These are phyloP conservation scores for Saccopteryx leptura DNA, from an alignment of 2,113 vertebrate species.

Conservation along the genomic window DNA sequence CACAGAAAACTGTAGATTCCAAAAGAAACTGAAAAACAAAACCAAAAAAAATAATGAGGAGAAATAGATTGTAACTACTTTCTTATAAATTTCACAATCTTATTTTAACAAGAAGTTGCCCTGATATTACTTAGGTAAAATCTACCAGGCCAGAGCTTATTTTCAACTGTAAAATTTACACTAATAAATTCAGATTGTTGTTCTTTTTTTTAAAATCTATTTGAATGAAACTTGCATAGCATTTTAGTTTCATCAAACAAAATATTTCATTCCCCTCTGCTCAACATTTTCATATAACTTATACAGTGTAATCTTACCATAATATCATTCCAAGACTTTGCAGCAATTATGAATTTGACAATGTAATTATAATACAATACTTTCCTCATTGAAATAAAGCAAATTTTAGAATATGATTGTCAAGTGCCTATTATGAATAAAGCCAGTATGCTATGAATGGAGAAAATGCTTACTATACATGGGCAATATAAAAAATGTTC, in stretches of 20 bases:
- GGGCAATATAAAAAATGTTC: not conserved
- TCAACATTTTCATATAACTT: not conserved
- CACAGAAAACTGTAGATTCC: not conserved
- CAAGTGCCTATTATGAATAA: not conserved
- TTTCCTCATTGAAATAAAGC: not conserved
- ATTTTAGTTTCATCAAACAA: slow-evolving; percentile 21
- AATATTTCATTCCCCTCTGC: not conserved
- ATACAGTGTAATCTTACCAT: not conserved
- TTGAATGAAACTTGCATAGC: not conserved
- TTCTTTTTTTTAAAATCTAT: not conserved
- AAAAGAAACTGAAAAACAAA: not conserved
- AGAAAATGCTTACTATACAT: not conserved
- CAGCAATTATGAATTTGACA: not conserved
- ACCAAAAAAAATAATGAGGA: not conserved
- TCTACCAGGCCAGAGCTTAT: not conserved
- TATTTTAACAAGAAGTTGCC: not conserved
- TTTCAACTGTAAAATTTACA: not conserved
- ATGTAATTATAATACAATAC: not conserved
- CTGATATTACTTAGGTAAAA: not conserved
- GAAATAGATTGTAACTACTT: not conserved
- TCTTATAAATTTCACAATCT: not conserved
- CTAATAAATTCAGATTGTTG: not conserved
- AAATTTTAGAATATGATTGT: not conserved
- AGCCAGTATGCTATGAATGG: not conserved
- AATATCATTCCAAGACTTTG: not conserved